phyloP scores from a whole-genome alignment of 1,140 invertebrate species.

The Dinothrombium tinctorium region DNA sequence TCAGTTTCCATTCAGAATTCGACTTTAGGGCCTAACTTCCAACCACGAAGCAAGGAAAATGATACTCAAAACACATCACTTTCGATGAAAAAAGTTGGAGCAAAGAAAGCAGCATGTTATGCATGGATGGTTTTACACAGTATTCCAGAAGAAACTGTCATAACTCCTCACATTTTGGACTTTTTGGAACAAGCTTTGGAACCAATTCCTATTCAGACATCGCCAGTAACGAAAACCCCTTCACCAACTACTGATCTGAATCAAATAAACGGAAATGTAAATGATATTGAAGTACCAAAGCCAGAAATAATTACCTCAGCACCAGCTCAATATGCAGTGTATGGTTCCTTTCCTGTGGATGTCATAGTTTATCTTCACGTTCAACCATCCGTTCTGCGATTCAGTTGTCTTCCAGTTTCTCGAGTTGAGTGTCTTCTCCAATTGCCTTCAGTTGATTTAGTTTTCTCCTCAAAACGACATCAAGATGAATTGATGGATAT shows the following conservation, averaged over 20 bases:
- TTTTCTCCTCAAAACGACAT: slow-evolving; percentile 68
- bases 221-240: slow-evolving; percentile 6
- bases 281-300: not conserved
- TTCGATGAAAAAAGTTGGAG: slow-evolving; percentile 21
- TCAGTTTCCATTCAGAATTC: not conserved
- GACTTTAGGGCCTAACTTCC: not conserved
- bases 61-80: too few relatives aligned
- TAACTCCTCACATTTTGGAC: slow-evolving; percentile 78
- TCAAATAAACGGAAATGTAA: not conserved
- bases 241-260: not conserved
- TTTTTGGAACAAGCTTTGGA: slow-evolving; percentile 83
- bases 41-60: too few relatives aligned
- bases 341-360: slow-evolving; percentile 88
- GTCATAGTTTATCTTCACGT: slow-evolving; percentile 96
- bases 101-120: slow-evolving; percentile 75
- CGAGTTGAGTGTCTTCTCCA: slow-evolving; percentile 87
- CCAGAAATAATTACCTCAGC: slow-evolving; percentile 13
- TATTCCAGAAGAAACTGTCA: slow-evolving; percentile 81
- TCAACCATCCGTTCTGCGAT: slow-evolving; percentile 82
- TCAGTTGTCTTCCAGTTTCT: slow-evolving; percentile 82
- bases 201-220: slow-evolving; percentile 43
- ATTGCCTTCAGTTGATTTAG: slow-evolving; percentile 75
- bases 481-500: slow-evolving; percentile 34
- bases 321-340: slow-evolving; percentile 23
- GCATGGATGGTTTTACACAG: slow-evolving; percentile 87